A percentile compares a stretch with the other conserved stretches of the same genome.
phyloP scores from a whole-genome alignment of 30 jellyfish, hydroid and myxozoan genomes.

The Hydractinia symbiolongicarpus region DNA sequence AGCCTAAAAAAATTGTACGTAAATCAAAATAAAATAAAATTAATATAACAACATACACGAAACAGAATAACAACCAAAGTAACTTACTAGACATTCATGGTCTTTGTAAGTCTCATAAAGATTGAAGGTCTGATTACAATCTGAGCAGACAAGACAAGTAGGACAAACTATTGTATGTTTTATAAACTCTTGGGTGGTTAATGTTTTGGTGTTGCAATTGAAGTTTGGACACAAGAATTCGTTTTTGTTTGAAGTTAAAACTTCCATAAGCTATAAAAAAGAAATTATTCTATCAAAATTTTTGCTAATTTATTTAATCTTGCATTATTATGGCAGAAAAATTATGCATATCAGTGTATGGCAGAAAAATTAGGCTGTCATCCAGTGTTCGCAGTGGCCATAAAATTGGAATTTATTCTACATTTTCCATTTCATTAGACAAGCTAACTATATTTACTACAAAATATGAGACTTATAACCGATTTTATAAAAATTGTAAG shows the following conservation, averaged over 20 bases:
- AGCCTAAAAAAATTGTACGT: not conserved
- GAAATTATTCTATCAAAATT: too few species aligned
- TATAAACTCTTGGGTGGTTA: not conserved
- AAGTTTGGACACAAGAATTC: constrained; percentile 8
- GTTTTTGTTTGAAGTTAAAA: not conserved
- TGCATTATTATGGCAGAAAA: too few species aligned
- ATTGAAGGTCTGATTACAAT: constrained; percentile 14
- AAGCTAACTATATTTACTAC: too few species aligned
- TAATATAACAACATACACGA: not conserved
- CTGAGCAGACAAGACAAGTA: constrained; percentile 7
- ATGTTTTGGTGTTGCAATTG: not conserved
- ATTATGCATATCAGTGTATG: too few species aligned
- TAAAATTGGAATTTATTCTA: too few species aligned
- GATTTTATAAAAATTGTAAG: too few species aligned
- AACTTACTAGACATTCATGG: constrained; percentile 17
- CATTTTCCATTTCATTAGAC: too few species aligned
- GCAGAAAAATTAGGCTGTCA: too few species aligned
- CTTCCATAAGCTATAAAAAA: not conserved
- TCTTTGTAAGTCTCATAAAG: not conserved
- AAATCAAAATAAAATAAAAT: not conserved
- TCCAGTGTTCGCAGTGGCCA: too few species aligned
- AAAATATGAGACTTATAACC: too few species aligned
- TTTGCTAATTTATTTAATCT: too few species aligned
- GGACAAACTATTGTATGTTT: constrained; percentile 11
- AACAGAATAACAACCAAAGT: not conserved